Conservation (phyloP, 35 echinoderm and acorn worm species). For the Lytechinus pictus region DNA sequence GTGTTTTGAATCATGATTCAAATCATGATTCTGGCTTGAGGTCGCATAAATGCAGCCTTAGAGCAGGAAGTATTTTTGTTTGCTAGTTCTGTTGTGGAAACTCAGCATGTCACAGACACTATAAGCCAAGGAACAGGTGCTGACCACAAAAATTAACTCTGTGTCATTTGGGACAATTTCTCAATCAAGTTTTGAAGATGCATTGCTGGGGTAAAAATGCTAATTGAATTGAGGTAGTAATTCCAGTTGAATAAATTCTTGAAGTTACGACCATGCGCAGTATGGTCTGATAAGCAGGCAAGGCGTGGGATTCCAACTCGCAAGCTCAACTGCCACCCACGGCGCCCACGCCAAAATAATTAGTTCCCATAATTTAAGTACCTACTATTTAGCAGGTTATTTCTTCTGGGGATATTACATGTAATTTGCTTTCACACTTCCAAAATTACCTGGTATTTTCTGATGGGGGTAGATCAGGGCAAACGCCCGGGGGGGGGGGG, state of each 20-base stretch:
- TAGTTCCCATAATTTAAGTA: no score
- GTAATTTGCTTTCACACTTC: background rate
- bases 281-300: no score
- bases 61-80: background rate
- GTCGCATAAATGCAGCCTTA: no score
- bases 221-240: background rate
- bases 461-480: background rate
- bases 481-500: no score
- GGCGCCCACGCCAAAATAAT: no score
- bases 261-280: no score
- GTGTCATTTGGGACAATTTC: background rate
- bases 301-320: no score
- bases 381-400: no score
- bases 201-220: background rate
- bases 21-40: no score
- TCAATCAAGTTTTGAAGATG: background rate
- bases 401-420: background rate
- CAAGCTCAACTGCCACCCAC: no score
- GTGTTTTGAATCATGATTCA: no score
- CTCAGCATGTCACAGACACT: background rate
- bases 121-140: background rate
- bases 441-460: background rate
- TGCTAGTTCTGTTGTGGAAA: background rate
- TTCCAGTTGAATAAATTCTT: no score
- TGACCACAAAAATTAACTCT: background rate